A percentile compares a stretch with the other conserved stretches of the same genome.
Evolutionary conservation across 2,888 invertebrate genomes (phyloP).

Genomic region (Ceratothoa steindachneri): DNA sequence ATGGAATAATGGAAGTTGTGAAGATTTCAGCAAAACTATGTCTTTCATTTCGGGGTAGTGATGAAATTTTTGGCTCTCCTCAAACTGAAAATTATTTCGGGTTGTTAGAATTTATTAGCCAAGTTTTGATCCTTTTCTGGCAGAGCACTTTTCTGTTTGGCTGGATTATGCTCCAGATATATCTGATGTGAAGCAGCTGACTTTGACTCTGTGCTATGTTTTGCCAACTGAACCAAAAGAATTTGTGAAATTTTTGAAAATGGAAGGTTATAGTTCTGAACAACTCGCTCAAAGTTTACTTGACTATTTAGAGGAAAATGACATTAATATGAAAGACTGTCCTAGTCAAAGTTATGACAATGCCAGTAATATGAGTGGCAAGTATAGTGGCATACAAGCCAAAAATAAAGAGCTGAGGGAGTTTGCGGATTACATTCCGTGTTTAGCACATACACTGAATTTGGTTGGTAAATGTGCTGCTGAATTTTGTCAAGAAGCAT

Average conservation of each 20-base stretch:
- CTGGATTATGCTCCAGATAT: constrained; percentile 37
- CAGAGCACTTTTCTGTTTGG: not conserved
- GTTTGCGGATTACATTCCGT: constrained; percentile 4
- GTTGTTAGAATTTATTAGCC: no score
- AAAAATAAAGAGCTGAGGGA: not conserved
- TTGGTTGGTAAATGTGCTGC: constrained; percentile 1
- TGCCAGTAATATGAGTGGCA: constrained; percentile 27
- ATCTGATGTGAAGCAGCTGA: constrained; percentile 39
- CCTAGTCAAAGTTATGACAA: constrained; percentile 40
- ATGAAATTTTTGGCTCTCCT: no score
- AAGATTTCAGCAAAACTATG: no score
- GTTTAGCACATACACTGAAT: constrained; percentile 5
- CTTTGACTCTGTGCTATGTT: constrained; percentile 35
- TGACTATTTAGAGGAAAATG: constrained; percentile 11
- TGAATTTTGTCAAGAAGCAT: constrained; percentile 1
- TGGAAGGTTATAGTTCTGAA: constrained; percentile 16
- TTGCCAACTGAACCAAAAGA: constrained; percentile 19
- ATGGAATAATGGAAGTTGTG: no score
- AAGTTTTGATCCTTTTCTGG: no score
- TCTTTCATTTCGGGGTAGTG: no score
- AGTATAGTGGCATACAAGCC: constrained; percentile 18
- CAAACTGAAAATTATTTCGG: no score
- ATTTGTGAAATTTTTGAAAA: constrained; percentile 33
- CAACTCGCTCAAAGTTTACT: constrained; percentile 8
- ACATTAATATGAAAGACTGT: constrained; percentile 30